A percentile compares a stretch with the other conserved stretches of the same genome.
Evolutionary conservation across 1,140 invertebrate species (phyloP).

Genomic region (Limonius californicus): DNA sequence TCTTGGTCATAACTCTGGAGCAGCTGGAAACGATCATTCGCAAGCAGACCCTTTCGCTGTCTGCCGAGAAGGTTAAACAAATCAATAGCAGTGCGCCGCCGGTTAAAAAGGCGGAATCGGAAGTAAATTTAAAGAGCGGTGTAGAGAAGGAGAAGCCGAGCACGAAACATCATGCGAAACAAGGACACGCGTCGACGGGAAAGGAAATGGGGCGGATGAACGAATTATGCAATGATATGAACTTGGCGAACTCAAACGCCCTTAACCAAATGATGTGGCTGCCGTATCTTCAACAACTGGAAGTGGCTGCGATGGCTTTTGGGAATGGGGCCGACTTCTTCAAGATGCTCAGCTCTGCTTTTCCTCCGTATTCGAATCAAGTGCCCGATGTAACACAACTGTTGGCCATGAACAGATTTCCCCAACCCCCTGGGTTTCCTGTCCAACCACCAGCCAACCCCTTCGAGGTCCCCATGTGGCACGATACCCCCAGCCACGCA

Average conservation of each 20-base stretch:
- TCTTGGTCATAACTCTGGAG: conserved; percentile 70
- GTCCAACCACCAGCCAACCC: conserved; percentile 50
- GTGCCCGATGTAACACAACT: conserved; percentile 52
- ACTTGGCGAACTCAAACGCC: conserved; percentile 61
- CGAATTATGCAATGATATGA: conserved; percentile 57
- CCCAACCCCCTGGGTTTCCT: conserved; percentile 47
- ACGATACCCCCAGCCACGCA: conserved; percentile 57
- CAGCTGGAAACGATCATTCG: conserved; percentile 70
- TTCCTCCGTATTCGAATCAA: conserved; percentile 44
- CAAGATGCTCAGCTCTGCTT: conserved; percentile 47
- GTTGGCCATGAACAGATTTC: conserved; percentile 42
- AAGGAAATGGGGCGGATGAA: conserved; percentile 40
- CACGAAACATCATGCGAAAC: neutral
- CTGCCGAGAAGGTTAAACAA: neutral
- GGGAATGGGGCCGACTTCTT: conserved; percentile 50
- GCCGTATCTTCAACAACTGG: conserved; percentile 63
- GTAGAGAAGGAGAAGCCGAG: neutral
- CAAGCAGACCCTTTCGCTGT: conserved; percentile 46
- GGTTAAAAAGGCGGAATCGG: conserved; percentile 29
- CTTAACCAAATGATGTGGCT: conserved; percentile 69
- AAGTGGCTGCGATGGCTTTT: conserved; percentile 38
- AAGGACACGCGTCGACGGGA: conserved; percentile 11
- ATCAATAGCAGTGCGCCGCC: neutral
- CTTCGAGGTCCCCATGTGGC: conserved; percentile 58
- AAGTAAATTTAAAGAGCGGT: conserved; percentile 26